Base-by-base conservation (phyloP, 2,797 vertebrate species). In the Dryobates pubescens region DNA sequence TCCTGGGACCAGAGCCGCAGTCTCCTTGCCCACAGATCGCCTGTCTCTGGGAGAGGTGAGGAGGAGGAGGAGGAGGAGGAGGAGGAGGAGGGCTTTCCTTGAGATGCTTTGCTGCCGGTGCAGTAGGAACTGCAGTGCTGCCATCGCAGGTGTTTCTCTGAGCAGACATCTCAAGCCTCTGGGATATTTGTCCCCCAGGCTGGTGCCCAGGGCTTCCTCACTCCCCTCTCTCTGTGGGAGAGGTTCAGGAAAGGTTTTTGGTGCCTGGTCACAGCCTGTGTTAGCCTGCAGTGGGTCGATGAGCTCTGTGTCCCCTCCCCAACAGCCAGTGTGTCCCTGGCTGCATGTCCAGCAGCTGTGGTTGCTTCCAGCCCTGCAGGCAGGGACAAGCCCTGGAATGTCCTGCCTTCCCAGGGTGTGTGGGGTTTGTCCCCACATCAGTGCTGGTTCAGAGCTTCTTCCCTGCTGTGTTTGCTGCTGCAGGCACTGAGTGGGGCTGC, bases 161-260 rank as follows among this genome's bases (percentile, higher is more conserved):
- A 12, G 64, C 78, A n/a, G 74, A 47, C 51, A 13, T 61, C 64
- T 49, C 56, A 1, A 43, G 17, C 29, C 56, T 30, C 29, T 17
- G 67, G 62, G 67, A 54, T 17, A 7, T 49, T 62, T 1, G 3
- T 72, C 15, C 64, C 88, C 17, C 27, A 3, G n/a, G 30, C 59
- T 56, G 73, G 8, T 32, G 59, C 67, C 43, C 0, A 0, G 70
- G 34, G 58, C 51, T 93, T 5, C 23, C 30, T 81, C 24, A 2
- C 15, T 70, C 2, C 20, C 13, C 9, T 47, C 9, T 30, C 0
- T 2, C 18, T 34, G 1, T 19, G 3, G 0, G 1, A 43, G 59
- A 38, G 47, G 34, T 54, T 64, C 23, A 20, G 51, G 29, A 23
- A 23, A 73, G 2, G 17, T 1, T 9, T 22, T 73, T 0, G 0